Conservation (phyloP, 2,113 vertebrate species). For the Martes martes region DNA sequence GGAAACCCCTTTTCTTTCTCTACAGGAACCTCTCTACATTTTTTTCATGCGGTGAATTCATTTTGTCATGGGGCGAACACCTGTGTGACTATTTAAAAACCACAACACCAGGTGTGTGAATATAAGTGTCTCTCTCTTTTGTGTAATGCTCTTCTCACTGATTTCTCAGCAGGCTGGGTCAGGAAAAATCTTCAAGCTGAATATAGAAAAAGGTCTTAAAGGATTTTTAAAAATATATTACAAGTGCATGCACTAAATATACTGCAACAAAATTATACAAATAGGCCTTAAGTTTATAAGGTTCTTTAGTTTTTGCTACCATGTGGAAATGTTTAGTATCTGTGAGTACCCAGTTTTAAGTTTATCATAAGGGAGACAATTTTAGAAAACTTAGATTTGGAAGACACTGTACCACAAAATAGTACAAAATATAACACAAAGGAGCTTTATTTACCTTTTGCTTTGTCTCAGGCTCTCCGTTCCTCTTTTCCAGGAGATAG, state of each 20-base stretch:
- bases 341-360: background rate
- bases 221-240: conserved; percentile 5
- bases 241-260: background rate
- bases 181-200: conserved; percentile 11
- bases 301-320: background rate
- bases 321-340: background rate
- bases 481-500: conserved; percentile 87
- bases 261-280: background rate
- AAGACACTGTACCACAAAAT: background rate
- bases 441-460: conserved; percentile 80
- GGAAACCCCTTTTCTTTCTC: conserved; percentile 13
- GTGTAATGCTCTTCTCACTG: background rate
- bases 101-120: conserved; percentile 29
- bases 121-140: background rate
- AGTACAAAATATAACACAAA: background rate
- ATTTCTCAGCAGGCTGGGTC: conserved; percentile 21
- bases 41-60: conserved; percentile 35
- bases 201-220: conserved; percentile 24
- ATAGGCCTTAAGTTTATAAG: background rate
- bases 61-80: conserved; percentile 42
- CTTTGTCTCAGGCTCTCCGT: conserved; percentile 80
- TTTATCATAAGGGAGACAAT: background rate
- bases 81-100: conserved; percentile 60
- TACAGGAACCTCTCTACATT: background rate
- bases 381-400: background rate